Evolutionary conservation across 2,113 vertebrate species (phyloP).

Genomic region (Chamaea fasciata): DNA sequence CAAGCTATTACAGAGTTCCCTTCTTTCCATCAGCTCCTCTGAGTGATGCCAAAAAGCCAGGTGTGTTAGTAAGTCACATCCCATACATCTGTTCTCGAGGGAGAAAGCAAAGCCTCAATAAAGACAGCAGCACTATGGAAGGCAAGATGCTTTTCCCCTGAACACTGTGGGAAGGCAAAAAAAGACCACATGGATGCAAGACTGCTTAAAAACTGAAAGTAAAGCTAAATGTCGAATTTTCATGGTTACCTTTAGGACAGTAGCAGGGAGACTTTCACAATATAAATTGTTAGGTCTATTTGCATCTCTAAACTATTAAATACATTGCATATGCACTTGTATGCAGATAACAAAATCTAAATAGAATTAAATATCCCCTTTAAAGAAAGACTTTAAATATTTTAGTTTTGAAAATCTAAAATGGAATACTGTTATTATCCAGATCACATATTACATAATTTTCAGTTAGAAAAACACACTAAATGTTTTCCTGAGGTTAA

Average conservation of each 20-base stretch:
- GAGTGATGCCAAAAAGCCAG: neutral
- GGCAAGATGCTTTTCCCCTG: neutral
- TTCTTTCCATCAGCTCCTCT: neutral
- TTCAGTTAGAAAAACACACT: neutral
- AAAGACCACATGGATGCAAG: neutral
- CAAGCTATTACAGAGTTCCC: neutral
- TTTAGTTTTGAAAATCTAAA: neutral
- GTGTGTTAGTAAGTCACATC: neutral
- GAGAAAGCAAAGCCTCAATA: neutral
- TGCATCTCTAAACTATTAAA: neutral
- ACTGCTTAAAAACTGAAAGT: neutral
- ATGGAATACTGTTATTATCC: neutral
- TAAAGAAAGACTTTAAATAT: slow-evolving; percentile 4
- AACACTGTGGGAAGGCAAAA: neutral
- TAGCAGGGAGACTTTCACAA: neutral
- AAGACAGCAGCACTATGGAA: neutral
- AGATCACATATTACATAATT: neutral
- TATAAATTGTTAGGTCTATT: neutral
- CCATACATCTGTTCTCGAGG: neutral
- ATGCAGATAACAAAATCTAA: neutral
- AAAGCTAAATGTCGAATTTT: neutral
- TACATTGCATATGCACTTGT: neutral
- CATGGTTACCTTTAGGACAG: neutral
- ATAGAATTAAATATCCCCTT: neutral
- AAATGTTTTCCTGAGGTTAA: neutral